Evolutionary conservation across 2,888 invertebrate species (phyloP).

Genomic region (Ceriagrion tenellum): DNA sequence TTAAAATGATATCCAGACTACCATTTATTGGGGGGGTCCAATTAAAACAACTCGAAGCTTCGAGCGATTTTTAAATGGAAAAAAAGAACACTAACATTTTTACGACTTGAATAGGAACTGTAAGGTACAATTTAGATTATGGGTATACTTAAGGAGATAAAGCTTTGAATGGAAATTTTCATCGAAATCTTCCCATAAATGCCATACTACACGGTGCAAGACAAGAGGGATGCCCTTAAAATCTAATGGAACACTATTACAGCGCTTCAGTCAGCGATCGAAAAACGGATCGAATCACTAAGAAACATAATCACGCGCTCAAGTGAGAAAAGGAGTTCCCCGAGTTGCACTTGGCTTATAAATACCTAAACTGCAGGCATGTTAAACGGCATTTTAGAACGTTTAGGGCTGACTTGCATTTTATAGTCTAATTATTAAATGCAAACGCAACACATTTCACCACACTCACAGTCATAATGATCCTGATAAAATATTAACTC

Average conservation of each 20-base stretch:
- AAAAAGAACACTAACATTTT: background rate
- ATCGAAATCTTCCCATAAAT: background rate
- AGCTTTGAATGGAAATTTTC: background rate
- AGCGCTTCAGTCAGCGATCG: background rate
- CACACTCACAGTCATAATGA: too few species aligned
- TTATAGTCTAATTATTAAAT: too few species aligned
- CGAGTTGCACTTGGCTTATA: background rate
- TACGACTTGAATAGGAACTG: slow-evolving; percentile 10
- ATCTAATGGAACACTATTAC: background rate
- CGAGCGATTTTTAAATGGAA: slow-evolving; percentile 1
- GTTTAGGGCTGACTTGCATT: too few species aligned
- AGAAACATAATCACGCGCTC: background rate
- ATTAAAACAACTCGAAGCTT: slow-evolving; percentile 8
- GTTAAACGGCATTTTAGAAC: background rate
- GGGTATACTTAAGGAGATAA: background rate
- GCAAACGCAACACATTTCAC: too few species aligned
- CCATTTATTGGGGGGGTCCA: background rate
- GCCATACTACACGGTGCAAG: background rate
- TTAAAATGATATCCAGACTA: slow-evolving; percentile 26
- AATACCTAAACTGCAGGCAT: background rate
- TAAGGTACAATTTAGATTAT: slow-evolving; percentile 33
- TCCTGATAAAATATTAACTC: too few species aligned
- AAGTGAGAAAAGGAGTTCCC: background rate
- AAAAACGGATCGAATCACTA: background rate
- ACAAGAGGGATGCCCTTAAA: background rate